Evolutionary conservation across 2,797 vertebrate species (phyloP).

Genomic region (Bradypus variegatus): DNA sequence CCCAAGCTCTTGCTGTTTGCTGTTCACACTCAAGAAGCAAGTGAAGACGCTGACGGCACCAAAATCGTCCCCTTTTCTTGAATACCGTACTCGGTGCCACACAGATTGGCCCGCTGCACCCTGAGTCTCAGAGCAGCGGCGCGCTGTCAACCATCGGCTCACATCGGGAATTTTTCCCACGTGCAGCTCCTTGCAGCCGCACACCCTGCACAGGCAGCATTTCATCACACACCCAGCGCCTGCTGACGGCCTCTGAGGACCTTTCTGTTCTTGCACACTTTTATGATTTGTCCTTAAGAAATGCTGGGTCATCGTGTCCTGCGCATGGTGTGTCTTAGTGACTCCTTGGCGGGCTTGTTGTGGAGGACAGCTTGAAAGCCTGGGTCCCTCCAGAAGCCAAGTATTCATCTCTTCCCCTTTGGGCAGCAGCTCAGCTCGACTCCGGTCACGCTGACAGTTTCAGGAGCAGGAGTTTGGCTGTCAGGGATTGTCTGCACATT

Average conservation of each 20-base stretch:
- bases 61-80: too few relatives aligned
- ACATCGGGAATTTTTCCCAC: not conserved
- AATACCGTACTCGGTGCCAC: too few relatives aligned
- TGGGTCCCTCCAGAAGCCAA: not conserved
- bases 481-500: not conserved
- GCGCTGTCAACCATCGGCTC: fast-evolving
- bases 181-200: fast-evolving
- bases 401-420: not conserved
- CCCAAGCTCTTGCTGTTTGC: not conserved
- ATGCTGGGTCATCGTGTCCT: not conserved
- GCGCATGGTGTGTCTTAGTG: not conserved
- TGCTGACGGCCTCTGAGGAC: not conserved
- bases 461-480: not conserved
- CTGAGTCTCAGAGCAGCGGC: not conserved
- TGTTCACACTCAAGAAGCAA: not conserved
- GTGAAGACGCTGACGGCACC: not conserved
- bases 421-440: not conserved
- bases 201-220: fast-evolving
- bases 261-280: not conserved
- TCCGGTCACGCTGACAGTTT: too few relatives aligned
- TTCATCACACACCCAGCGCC: not conserved
- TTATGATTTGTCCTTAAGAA: not conserved
- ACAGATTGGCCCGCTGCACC: too few relatives aligned
- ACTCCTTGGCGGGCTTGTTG: not conserved
- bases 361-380: not conserved